Evolutionary conservation across 2,888 invertebrate genomes (phyloP).

Genomic region (Leptopilina drosophilae): DNA sequence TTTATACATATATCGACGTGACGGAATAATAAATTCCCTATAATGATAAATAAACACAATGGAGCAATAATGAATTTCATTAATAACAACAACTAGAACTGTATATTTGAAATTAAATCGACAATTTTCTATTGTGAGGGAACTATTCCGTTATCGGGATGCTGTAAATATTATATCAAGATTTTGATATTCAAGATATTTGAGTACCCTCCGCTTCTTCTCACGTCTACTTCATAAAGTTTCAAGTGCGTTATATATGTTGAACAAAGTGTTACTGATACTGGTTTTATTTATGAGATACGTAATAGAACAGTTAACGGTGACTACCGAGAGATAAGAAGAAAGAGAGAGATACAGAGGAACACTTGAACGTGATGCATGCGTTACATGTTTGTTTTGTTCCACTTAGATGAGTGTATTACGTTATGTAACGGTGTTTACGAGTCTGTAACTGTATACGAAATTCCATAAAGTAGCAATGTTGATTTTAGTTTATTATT

Average conservation of each 20-base stretch:
- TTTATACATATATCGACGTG: too few relatives aligned
- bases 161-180: background rate
- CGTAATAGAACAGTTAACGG: constrained; percentile 38
- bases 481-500: background rate
- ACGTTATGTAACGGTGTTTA: constrained; percentile 34
- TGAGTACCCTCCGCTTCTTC: too few relatives aligned
- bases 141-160: background rate
- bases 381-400: constrained; percentile 38
- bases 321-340: constrained; percentile 36
- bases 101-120: background rate
- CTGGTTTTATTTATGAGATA: constrained; percentile 19
- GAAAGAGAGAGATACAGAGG: constrained; percentile 24
- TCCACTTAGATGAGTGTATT: constrained; percentile 22
- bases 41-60: too few relatives aligned
- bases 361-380: constrained; percentile 21
- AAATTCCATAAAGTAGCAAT: constrained; percentile 8
- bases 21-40: too few relatives aligned
- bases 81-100: background rate
- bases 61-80: too few relatives aligned
- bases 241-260: constrained; percentile 28
- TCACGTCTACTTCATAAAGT: background rate
- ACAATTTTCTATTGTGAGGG: background rate
- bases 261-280: constrained; percentile 27
- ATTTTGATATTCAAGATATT: background rate
- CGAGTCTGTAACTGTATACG: constrained; percentile 28